Conservation (phyloP, 2,113 vertebrate species). For the Ophthalmolycus amberensis region DNA sequence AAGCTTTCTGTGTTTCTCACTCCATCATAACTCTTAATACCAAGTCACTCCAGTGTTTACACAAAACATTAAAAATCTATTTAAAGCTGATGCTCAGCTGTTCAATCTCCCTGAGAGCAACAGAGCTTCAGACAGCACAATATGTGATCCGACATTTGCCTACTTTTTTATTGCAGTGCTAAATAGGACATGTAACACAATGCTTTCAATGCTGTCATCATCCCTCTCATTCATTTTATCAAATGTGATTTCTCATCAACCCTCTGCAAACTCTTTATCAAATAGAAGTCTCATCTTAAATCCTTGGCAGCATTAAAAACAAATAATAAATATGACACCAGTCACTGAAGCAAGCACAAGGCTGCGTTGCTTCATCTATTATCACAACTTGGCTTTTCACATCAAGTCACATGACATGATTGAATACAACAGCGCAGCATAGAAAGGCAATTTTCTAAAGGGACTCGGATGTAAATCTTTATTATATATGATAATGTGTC, state of each 20-base stretch:
- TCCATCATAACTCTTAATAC: background rate
- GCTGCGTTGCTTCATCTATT: slow-evolving; percentile 34
- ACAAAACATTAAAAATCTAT: slow-evolving; percentile 13
- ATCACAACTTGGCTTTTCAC: slow-evolving; percentile 43
- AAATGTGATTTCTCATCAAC: slow-evolving; percentile 15
- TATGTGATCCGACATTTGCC: slow-evolving; percentile 1
- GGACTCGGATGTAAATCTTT: too few species aligned
- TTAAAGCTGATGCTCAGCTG: slow-evolving; percentile 7
- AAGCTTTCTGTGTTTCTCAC: background rate
- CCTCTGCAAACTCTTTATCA: slow-evolving; percentile 17
- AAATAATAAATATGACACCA: slow-evolving; percentile 56
- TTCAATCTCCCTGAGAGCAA: slow-evolving; percentile 15
- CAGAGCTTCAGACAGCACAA: slow-evolving; percentile 7
- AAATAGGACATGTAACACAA: slow-evolving; percentile 14
- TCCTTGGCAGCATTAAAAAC: slow-evolving; percentile 31
- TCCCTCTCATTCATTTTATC: slow-evolving; percentile 3
- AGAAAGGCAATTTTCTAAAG: too few species aligned
- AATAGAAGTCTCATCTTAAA: slow-evolving; percentile 47
- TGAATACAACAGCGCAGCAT: slow-evolving; percentile 26
- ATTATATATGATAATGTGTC: too few species aligned
- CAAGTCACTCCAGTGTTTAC: slow-evolving; percentile 9
- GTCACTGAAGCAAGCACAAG: slow-evolving; percentile 10
- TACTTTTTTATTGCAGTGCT: slow-evolving; percentile 28
- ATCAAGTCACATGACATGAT: slow-evolving; percentile 46
- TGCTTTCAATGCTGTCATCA: slow-evolving; percentile 9